Evolutionary conservation across 2,888 invertebrate genomes (phyloP), one percentile per base, ranked within the genome.

Genomic region (Antitype chi): DNA sequence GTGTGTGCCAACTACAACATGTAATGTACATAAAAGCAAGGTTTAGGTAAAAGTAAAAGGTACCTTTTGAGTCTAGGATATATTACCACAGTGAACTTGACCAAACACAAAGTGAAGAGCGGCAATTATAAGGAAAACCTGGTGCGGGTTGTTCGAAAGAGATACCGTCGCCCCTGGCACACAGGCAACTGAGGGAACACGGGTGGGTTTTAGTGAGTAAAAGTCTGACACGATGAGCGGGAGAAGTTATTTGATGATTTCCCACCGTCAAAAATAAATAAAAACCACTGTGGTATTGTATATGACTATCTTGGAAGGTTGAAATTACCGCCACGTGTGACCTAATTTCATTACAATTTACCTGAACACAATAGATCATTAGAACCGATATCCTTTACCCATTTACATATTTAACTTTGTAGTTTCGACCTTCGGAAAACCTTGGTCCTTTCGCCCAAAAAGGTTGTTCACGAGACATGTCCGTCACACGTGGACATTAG

Each of bases 391-490:
- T 60, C 52, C 67, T 49, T 17, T 32, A 28, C 25, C n/a, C 43
- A 60, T 82, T 63, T 59, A 63, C 70, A 80, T 83, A 68, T n/a
- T 68, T 32, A 38, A 75, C 68, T 84, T 47, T 64, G 70, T 83
- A 76, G 52, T 74, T 74, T 62, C 57, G 28, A 28, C 82, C 82
- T 78, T 70, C 60, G 28, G n/a, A 55, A 43, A 53, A 38, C 68
- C 38, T 64, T 60, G 32, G 49, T 63, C 55, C 52, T 64, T 70
- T 49, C 23, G 66, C 20, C 68, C 63, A 38, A 85, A 85, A 74
- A 82, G 78, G 68, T 78, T 85, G 78, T 85, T 85, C 77, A 85
- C 53, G 63, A 64, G 82, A 85, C 84, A 78, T 72, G 82, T 85
- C 78, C 70, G 74, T 82, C 85, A 84, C 78, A 72, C 70, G 78